Base-by-base conservation (phyloP, 2,113 vertebrate genomes). In the Crypturellus undulatus region DNA sequence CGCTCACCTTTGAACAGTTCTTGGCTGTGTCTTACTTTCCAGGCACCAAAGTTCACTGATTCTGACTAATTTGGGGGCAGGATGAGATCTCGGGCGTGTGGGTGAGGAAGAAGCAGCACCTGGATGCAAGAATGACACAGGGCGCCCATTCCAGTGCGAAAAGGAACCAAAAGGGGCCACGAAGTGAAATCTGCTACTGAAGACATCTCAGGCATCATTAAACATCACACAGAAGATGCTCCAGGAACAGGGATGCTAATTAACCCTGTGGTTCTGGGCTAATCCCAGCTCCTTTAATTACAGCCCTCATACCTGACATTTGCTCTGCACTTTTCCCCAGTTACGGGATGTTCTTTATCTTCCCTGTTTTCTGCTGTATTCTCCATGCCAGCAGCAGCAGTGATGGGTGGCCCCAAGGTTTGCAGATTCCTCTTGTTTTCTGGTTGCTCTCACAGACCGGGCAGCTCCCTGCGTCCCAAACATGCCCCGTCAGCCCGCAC, bases 241-340 rank as follows among this genome's bases (percentile, higher is more conserved):
- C 90, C 85, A 92, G 87, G 87, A 96, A 92, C 77, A 49, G 40
- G 18, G 72, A 94, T 93, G 92, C 88, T 94, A 94, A 96, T 92
- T 95, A 95, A 95, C 92, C 90, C 91, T 71, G 84, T 51, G 28
- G 56, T 95, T 84, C 85, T 96, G 94, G 85, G 91, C 69, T 0
- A 5, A 79, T 92, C 95, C 96, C 96, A 96, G 88, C 90, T 90
- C 13, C 0, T 91, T 95, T 95, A 96, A 97, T 97, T 95, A 92
- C 87, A 86, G 65, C 22, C 89, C 93, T 93, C 94, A 52, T 20
- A 1, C 25, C 79, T 88, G 93, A 96, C 95, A 96, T 94, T 86
- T 84, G 90, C 94, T 95, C 89, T 71, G 51, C 79, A 84, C 92
- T 96, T 95, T 81, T 80, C 85, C 88, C 93, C 10, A 15, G 60